These are phyloP conservation scores for Ostrea denselamellosa DNA, from an alignment of 1,140 invertebrate species.

Conservation along the genomic window DNA sequence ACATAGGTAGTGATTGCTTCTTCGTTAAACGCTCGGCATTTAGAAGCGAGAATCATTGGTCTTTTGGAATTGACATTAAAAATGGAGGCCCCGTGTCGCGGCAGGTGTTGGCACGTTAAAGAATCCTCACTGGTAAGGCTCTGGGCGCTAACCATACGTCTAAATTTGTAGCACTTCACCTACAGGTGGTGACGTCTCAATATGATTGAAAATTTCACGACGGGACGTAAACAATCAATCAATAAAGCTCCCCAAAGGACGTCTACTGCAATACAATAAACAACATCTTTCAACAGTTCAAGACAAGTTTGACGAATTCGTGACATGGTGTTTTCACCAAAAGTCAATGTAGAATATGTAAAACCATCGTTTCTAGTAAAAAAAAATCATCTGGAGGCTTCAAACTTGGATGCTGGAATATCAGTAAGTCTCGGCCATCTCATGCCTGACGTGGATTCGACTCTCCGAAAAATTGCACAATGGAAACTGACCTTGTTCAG, in stretches of 20 bases:
- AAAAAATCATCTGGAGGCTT: constrained; percentile 45
- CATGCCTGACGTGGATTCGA: constrained; percentile 58
- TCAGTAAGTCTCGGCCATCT: constrained; percentile 53
- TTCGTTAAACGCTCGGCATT: too few relatives aligned
- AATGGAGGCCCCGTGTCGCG: too few relatives aligned
- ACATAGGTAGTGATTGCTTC: too few relatives aligned
- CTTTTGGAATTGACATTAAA: too few relatives aligned
- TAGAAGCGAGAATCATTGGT: constrained; percentile 58
- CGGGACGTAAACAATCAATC: too few relatives aligned
- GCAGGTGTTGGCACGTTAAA: too few relatives aligned
- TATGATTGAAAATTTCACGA: too few relatives aligned
- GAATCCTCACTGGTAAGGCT: too few relatives aligned
- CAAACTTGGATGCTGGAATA: constrained; percentile 45
- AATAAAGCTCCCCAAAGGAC: too few relatives aligned
- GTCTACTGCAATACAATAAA: constrained; percentile 60
- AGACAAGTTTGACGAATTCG: constrained; percentile 60
- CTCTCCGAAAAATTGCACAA: constrained; percentile 53
- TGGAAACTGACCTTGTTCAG: constrained; percentile 58
- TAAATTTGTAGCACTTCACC: too few relatives aligned
- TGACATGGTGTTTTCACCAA: constrained; percentile 42
- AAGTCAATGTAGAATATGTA: constrained; percentile 48
- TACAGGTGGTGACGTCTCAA: too few relatives aligned
- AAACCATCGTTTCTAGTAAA: constrained; percentile 52
- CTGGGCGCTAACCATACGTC: too few relatives aligned
- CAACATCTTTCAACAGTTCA: constrained; percentile 53